phyloP scores from a whole-genome alignment of 2,888 invertebrate genomes.

The Acanthosepion esculentum region DNA sequence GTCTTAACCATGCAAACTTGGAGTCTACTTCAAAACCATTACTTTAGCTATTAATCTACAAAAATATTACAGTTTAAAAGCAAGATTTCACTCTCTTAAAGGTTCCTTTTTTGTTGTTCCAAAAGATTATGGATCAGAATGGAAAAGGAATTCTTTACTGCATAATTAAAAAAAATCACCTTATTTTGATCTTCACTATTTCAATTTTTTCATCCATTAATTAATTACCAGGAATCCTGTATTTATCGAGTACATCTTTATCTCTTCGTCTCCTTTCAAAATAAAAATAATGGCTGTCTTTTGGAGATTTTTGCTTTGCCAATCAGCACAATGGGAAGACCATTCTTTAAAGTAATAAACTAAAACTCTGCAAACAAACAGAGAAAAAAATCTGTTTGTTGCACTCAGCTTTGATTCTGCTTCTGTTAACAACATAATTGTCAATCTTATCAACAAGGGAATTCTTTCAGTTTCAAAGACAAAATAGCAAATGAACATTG shows the following conservation, averaged over 20 bases:
- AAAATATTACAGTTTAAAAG: background rate
- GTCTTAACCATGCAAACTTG: background rate
- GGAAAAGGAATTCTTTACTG: background rate
- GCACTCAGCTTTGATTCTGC: conserved; percentile 17
- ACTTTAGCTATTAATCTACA: background rate
- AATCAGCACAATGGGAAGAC: background rate
- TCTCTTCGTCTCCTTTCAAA: background rate
- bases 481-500: background rate
- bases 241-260: background rate
- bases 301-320: background rate
- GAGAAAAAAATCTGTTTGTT: conserved; percentile 9
- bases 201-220: background rate
- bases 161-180: background rate
- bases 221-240: background rate
- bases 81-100: background rate
- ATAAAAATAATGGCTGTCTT: background rate
- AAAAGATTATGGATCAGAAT: background rate
- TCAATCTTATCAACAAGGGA: conserved; percentile 9
- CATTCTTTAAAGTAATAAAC: conserved; percentile 33
- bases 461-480: background rate
- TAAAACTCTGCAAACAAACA: background rate
- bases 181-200: background rate
- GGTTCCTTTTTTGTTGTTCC: background rate
- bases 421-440: conserved; percentile 4
- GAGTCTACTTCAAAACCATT: background rate